Evolutionary conservation across 2,113 vertebrate species (phyloP).

Genomic region (Chaenogobius annularis): DNA sequence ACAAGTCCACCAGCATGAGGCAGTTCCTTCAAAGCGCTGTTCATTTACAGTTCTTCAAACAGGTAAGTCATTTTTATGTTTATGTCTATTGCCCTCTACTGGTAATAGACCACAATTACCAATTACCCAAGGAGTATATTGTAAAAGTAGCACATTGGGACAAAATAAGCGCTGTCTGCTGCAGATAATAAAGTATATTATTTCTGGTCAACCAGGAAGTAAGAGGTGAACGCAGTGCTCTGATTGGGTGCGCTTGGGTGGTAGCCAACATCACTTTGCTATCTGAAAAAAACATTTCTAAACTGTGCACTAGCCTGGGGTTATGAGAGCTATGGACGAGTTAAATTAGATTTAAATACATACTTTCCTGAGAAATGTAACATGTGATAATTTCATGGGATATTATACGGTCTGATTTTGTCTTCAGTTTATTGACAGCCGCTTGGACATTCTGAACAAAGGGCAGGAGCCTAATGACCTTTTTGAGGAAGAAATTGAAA

Average conservation of each 20-base stretch:
- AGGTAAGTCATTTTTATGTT: conserved; percentile 69
- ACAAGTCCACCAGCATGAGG: conserved; percentile 79
- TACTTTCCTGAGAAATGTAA: no score
- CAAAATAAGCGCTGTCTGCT: no score
- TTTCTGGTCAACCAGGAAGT: no score
- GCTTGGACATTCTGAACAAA: conserved; percentile 82
- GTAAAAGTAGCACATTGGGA: no score
- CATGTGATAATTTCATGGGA: neutral
- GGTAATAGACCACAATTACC: neutral
- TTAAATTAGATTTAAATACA: no score
- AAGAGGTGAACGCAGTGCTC: no score
- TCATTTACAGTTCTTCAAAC: conserved; percentile 89
- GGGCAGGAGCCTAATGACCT: conserved; percentile 81
- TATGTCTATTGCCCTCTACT: conserved; percentile 29
- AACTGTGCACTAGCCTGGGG: no score
- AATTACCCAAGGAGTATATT: neutral
- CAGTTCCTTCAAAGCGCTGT: conserved; percentile 82
- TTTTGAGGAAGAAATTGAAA: conserved; percentile 85
- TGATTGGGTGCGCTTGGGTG: no score
- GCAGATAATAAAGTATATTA: no score
- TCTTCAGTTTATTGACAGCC: conserved; percentile 84
- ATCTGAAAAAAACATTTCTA: no score
- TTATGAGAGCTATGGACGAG: no score
- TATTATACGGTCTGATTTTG: neutral
- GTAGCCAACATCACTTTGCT: no score